A percentile compares a stretch with the other conserved stretches of the same genome.
phyloP scores from a whole-genome alignment of 2,113 vertebrate species.

The Meleagris gallopavo region DNA sequence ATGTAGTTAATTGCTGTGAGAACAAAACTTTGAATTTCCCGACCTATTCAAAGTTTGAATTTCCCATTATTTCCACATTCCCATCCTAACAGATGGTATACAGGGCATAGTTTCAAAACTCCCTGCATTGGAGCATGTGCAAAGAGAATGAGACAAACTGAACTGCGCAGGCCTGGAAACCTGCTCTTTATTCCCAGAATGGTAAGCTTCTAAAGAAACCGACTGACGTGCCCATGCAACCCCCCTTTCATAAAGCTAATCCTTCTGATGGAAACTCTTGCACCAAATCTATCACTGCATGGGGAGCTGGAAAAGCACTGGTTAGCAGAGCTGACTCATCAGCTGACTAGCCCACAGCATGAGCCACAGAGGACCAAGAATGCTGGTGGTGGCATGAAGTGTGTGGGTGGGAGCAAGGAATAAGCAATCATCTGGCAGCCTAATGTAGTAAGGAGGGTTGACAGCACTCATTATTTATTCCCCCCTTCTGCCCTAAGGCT shows the following conservation, averaged over 20 bases:
- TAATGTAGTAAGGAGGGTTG: conserved; percentile 54
- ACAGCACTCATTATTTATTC: conserved; percentile 67
- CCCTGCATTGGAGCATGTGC: neutral
- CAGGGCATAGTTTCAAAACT: conserved; percentile 7
- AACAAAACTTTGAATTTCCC: conserved; percentile 50
- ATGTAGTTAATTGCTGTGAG: conserved; percentile 55
- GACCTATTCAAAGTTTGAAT: conserved; percentile 56
- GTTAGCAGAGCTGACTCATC: conserved; percentile 69
- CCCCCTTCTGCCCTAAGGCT: conserved; percentile 56
- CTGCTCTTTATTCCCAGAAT: neutral
- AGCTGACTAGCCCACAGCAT: conserved; percentile 58
- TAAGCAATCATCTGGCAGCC: conserved; percentile 70
- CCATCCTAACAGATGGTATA: conserved; percentile 26
- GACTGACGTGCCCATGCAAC: neutral
- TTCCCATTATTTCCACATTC: neutral
- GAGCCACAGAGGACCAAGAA: conserved; percentile 67
- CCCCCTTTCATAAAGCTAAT: neutral
- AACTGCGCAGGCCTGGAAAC: neutral
- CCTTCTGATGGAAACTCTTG: neutral
- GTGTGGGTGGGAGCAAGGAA: conserved; percentile 70
- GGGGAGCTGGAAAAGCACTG: conserved; percentile 56
- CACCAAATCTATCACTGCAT: neutral
- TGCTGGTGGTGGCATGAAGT: conserved; percentile 66
- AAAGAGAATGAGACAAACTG: neutral
- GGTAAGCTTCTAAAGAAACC: neutral